Conservation (phyloP, 2,888 invertebrate genomes). For the Acanthacorydalis orientalis region DNA sequence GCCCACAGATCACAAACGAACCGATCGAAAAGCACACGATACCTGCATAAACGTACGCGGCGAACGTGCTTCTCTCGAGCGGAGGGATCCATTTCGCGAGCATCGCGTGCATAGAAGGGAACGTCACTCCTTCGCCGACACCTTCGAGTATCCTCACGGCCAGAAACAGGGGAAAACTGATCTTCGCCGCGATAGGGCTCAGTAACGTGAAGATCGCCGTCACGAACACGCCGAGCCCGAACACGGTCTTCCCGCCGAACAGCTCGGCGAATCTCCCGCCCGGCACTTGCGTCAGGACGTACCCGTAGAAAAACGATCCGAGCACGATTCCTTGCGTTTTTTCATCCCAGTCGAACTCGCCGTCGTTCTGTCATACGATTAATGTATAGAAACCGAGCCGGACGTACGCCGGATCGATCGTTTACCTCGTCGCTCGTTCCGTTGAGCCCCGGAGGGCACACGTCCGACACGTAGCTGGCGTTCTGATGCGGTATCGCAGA, state of each 20-base stretch:
- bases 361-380: conserved; percentile 40
- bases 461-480: conserved; percentile 40
- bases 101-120: conserved; percentile 89
- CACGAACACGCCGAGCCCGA: conserved; percentile 63
- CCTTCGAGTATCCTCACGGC: conserved; percentile 65
- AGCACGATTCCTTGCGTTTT: conserved; percentile 63
- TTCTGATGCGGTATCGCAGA: conserved; percentile 39
- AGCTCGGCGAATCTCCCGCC: conserved; percentile 71
- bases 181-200: conserved; percentile 64
- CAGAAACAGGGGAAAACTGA: conserved; percentile 49
- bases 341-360: conserved; percentile 65
- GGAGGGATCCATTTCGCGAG: conserved; percentile 88
- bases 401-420: no score
- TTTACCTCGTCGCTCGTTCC: conserved; percentile 13
- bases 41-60: conserved; percentile 74
- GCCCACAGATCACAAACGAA: no score
- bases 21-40: conserved; percentile 13
- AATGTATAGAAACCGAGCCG: not conserved
- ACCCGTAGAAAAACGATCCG: conserved; percentile 72
- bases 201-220: conserved; percentile 69
- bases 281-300: conserved; percentile 66
- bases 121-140: conserved; percentile 78
- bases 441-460: conserved; percentile 35
- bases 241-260: conserved; percentile 75
- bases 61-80: conserved; percentile 75